Base-by-base conservation (phyloP, 2,888 invertebrate genomes). In the Phengaris arion region DNA sequence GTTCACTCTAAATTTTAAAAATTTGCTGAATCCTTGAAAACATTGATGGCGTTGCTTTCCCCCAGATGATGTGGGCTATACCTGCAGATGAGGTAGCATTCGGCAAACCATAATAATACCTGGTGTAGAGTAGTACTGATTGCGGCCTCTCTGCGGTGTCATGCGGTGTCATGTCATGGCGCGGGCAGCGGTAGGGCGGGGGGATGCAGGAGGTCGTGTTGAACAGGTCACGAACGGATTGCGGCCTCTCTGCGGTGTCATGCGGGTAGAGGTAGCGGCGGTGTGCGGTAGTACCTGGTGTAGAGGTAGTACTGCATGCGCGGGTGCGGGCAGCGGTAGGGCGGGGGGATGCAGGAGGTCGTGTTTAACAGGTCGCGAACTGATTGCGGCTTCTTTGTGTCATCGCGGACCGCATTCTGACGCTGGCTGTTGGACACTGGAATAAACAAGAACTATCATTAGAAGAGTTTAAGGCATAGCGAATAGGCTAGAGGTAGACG, bases 61-160 rank as follows among this genome's bases (percentile, higher is more conserved):
- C 35, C 4, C 35, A 35, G 35, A 35, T 35, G 4, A 35, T 35
- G 35, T 35, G 35, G 35, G 35, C 35, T 35, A 35, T 35, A 35
- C 35, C 35, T 35, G 35, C 2, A 35, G 35, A 35, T 35, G 35
- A 3, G 35, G 4, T 35, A 3, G 35, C 35, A 35, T 35, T 35
- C 35, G 35, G 35, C 35, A 35, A 2, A 35, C 35, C 35, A 35
- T 35, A 35, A 35, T n/a, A n/a, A 2, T 90, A 96, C 96, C 96
- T 96, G 0, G 97, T 98, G 82, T 97, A 97, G 9, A 98, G 88
- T 95, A 97, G 87, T 97, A 97, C 83, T 97, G 95, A 86, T 97
- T 97, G 85, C 96, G 95, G 22, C 22, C 0, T 90, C 80, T 94
- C 90, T 45, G 85, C 86, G 22, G 22, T 22, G 82, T 59, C 83